Conservation (phyloP, 2,113 vertebrate species). For the Microtus ochrogaster region DNA sequence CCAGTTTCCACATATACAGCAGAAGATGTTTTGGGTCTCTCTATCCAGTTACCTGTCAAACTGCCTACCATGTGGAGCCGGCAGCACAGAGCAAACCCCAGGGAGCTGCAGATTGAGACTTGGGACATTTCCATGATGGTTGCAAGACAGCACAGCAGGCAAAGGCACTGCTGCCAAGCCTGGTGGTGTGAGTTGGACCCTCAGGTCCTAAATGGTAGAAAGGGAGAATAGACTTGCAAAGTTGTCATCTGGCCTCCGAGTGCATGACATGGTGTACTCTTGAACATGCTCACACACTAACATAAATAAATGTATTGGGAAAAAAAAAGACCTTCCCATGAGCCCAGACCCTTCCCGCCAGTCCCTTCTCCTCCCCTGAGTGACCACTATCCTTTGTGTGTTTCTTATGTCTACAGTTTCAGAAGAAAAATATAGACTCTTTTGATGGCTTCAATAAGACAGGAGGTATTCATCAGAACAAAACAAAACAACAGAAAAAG, state of each 20-base stretch:
- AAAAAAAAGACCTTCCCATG: not conserved
- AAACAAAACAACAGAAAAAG: not conserved
- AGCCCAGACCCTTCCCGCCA: not conserved
- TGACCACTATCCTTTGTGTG: no score
- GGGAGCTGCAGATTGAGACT: not conserved
- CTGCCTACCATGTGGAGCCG: fast-evolving
- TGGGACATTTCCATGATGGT: not conserved
- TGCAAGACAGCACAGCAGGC: not conserved
- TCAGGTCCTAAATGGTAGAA: no score
- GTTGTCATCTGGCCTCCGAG: not conserved
- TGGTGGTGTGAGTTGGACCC: not conserved
- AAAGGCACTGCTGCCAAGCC: not conserved
- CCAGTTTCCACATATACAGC: not conserved
- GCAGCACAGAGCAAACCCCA: not conserved
- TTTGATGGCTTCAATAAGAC: slow-evolving; percentile 9
- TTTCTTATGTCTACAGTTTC: not conserved
- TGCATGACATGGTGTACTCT: not conserved
- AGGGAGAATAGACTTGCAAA: no score
- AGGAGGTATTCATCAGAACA: not conserved
- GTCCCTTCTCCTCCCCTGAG: not conserved
- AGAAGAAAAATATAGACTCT: not conserved
- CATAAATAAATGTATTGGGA: not conserved
- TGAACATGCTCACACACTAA: not conserved
- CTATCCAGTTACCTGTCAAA: not conserved
- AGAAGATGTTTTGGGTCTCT: not conserved